These are phyloP conservation scores for Distichodus sexfasciatus DNA, from an alignment of 2,797 vertebrate genomes.

Conservation along the genomic window DNA sequence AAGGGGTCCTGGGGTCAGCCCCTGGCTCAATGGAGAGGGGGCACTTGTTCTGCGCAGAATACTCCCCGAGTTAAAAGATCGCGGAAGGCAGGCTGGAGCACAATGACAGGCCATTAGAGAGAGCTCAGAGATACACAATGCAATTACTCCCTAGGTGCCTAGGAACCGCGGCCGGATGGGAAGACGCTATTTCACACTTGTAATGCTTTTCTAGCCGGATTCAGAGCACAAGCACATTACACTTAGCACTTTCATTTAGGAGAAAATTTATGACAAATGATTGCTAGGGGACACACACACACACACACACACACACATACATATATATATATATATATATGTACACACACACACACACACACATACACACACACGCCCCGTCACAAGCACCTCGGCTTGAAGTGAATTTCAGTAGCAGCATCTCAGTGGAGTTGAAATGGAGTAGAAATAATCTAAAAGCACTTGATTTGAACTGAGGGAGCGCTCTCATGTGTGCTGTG, in stretches of 20 bases:
- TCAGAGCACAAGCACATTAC: slow-evolving; percentile 75
- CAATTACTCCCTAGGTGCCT: slow-evolving; percentile 45
- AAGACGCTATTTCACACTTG: slow-evolving; percentile 67
- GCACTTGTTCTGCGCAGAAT: slow-evolving; percentile 59
- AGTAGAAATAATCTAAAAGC: slow-evolving; percentile 84
- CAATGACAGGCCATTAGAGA: slow-evolving; percentile 60
- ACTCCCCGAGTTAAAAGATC: slow-evolving; percentile 62
- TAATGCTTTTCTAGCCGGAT: slow-evolving; percentile 81
- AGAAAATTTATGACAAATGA: slow-evolving; percentile 61
- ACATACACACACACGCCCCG: background rate
- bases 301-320: slow-evolving; percentile 5
- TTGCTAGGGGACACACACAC: slow-evolving; percentile 65
- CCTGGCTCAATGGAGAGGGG: slow-evolving; percentile 67
- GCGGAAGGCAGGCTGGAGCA: slow-evolving; percentile 55
- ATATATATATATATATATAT: background rate
- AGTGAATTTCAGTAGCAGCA: slow-evolving; percentile 76
- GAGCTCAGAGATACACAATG: slow-evolving; percentile 47
- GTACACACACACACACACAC: background rate
- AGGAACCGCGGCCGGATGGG: slow-evolving; percentile 31
- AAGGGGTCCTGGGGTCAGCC: slow-evolving; percentile 65
- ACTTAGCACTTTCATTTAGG: slow-evolving; percentile 29
- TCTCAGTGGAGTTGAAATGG: slow-evolving; percentile 78
- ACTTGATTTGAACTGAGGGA: slow-evolving; percentile 85
- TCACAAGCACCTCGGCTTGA: slow-evolving; percentile 67
- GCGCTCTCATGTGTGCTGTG: slow-evolving; percentile 82